Base-by-base conservation (phyloP, 2,888 invertebrate genomes). In the Dilophus febrilis region DNA sequence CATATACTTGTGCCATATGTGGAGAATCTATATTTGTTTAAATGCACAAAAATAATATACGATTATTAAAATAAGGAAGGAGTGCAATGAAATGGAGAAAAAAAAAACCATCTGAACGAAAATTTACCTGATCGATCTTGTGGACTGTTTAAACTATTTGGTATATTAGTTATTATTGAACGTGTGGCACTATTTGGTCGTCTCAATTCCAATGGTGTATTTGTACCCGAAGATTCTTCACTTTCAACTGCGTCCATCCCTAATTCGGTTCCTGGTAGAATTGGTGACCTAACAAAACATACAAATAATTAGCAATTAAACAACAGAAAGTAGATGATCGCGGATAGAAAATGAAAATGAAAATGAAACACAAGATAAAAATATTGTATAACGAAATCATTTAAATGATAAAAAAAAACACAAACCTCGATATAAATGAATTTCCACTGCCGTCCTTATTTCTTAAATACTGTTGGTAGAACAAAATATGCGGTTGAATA, bases 181-280 rank as follows among this genome's bases (percentile, higher is more conserved):
- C 76, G 65, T 32, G 66, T 66, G 1, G 67, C 69, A 42, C 67
- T 67, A 22, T 67, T 64, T 2, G 70, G 68, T 31, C 74, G 61
- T 37, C 82, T 70, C 51, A 82, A 58, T 61, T 83, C 83, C 50
- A 81, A 60, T 26, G 83, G 80, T 49, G 83, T 80, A 57, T 77
- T 72, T 43, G 72, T 65, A 51, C 74, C 74, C 52, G 77, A 51
- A 38, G 57, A 54, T 39, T 63, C 64, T 37, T 63, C 64, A 10
- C 56, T 51, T 38, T 62, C 62, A 6, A 47, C 48, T 27, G 50
- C 39, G 31, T 54, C 53, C 41, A 51, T 51, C 34, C 45, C 47
- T 33, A 50, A 51, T 4, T 46, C 48, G 6, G 49, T 27, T 10
- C 47, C 47, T n/a, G 49, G 44, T 26, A 50, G 35, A 18, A 50